Conservation (phyloP, 2,113 vertebrate species). For the Eleginops maclovinus region DNA sequence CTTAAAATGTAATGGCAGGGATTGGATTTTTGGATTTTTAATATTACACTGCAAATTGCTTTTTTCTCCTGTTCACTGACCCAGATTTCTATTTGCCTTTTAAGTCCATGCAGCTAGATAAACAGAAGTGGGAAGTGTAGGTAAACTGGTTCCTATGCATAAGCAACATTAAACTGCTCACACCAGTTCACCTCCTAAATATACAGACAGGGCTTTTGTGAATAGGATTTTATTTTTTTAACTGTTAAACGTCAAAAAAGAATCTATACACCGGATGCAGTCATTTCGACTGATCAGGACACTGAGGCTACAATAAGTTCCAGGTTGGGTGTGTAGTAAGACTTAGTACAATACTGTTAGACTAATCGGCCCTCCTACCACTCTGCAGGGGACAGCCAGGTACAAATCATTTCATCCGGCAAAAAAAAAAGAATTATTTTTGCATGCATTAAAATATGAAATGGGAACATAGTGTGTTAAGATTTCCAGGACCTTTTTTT, state of each 20-base stretch:
- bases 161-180: background rate
- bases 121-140: background rate
- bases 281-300: background rate
- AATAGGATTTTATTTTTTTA: background rate
- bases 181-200: slow-evolving; percentile 2
- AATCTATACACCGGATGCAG: slow-evolving; percentile 11
- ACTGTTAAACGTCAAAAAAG: background rate
- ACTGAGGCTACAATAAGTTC: background rate
- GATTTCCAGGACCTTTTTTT: background rate
- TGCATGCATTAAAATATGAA: slow-evolving; percentile 32
- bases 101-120: slow-evolving; percentile 7
- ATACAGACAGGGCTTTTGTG: background rate
- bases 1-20: slow-evolving; percentile 27
- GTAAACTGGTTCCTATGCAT: slow-evolving; percentile 12
- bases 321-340: slow-evolving; percentile 16
- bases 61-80: slow-evolving; percentile 38
- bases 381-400: slow-evolving; percentile 45
- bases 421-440: background rate
- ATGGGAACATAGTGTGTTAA: background rate
- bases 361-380: slow-evolving; percentile 7
- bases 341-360: background rate
- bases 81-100: slow-evolving; percentile 25
- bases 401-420: background rate
- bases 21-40: slow-evolving; percentile 12
- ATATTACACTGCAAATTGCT: slow-evolving; percentile 24